These are phyloP conservation scores for Drosophila subpulchrella DNA, from an alignment of 1,140 invertebrate species.

Conservation along the genomic window DNA sequence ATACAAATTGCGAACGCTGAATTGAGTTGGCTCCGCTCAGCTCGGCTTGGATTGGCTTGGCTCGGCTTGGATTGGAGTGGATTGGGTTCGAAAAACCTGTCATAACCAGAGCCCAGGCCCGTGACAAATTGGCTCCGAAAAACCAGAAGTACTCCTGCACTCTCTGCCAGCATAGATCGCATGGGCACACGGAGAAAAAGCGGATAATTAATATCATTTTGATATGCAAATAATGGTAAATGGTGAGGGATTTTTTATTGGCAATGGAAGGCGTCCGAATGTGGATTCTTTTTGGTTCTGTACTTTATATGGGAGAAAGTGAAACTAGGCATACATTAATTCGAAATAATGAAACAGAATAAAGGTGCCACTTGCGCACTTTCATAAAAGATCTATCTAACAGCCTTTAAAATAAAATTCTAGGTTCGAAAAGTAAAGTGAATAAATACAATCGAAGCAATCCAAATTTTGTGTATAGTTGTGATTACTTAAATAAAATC, in stretches of 20 bases:
- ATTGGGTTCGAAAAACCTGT: constrained; percentile 68
- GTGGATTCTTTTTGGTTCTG: not conserved
- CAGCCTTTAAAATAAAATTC: too few relatives aligned
- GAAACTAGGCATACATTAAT: too few relatives aligned
- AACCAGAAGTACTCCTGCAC: constrained; percentile 59
- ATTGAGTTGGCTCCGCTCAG: not conserved
- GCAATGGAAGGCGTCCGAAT: not conserved
- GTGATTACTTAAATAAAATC: too few relatives aligned
- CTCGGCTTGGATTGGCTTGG: constrained; percentile 1
- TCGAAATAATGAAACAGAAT: too few relatives aligned
- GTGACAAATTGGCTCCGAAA: constrained; percentile 63
- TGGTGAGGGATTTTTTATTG: not conserved
- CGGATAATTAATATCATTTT: not conserved
- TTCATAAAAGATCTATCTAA: not conserved
- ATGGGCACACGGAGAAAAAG: constrained; percentile 1
- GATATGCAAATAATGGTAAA: not conserved
- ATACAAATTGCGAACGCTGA: constrained; percentile 47
- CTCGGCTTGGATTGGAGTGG: constrained; percentile 24
- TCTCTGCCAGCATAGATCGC: constrained; percentile 49
- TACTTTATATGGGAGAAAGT: too few relatives aligned
- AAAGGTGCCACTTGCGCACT: too few relatives aligned
- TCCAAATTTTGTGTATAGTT: too few relatives aligned
- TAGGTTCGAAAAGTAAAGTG: too few relatives aligned
- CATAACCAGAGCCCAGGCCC: constrained; percentile 58
- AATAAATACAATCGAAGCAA: too few relatives aligned